Base-by-base conservation (phyloP, 2,888 invertebrate species). In the Macaria notata region DNA sequence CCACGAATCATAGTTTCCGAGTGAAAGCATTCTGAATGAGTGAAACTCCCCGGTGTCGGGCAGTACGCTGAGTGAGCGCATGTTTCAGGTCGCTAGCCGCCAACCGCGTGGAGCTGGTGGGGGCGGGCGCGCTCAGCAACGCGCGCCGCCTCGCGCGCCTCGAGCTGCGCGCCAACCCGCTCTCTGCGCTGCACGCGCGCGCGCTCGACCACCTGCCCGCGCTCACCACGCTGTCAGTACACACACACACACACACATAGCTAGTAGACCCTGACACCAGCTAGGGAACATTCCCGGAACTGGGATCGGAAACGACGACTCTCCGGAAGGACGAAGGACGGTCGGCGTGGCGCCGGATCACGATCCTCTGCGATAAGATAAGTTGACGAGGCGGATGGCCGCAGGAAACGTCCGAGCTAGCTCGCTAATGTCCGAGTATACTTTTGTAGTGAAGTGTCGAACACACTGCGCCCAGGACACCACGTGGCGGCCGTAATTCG, bases 121-220 rank as follows among this genome's bases (percentile, higher is more conserved):
- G 93, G n/a, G 93, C 96, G 66, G 84, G 95, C 56, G 93, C 94
- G 66, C 93, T 98, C 74, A 94, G 93, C 74, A 92, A 93, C 69
- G 93, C 94, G 73, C 89, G 93, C 42, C 94, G 94, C 19, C 93
- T 98, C 54, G 92, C 94, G 64, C 93, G 95, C 42, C 91, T 98
- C 43, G 97, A 97, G 76, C 92, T 98, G 70, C 95, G 96, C 71
- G 96, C 95, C 65, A 98, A 98, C 92, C 97, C 97, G 31, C 92
- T 97, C 55, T 85, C 93, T 46, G 93, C 92, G 59, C 93, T 97
- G 59, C 95, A 95, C 76, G 87, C 92, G 36, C 93, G 92, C 68
- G 95, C 96, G 49, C 95, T 97, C 78, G 92, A 94, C 4, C 94
- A 95, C 79, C 94, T 98, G 79, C 94, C 96, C 59, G 63, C 93